Base-by-base conservation (phyloP, 2,888 invertebrate species). In the Ichneumon xanthorius region DNA sequence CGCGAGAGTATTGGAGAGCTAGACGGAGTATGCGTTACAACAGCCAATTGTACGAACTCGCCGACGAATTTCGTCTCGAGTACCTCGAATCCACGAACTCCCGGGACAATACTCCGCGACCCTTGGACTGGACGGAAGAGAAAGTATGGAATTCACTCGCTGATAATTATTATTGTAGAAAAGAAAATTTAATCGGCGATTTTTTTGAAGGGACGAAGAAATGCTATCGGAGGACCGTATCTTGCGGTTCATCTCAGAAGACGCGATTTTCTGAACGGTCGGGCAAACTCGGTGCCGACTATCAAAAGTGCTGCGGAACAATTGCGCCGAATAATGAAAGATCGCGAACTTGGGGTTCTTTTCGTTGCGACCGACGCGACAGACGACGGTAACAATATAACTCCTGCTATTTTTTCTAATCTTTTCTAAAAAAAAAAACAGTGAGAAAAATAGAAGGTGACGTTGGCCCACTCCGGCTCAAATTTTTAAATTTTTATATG, bases 11-110 rank as follows among this genome's bases (percentile, higher is more conserved):
- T 93, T 99, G 99, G 99, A 94, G 95, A 88, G 97, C 97, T 26
- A 95, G 98, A 84, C 95, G 98, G 89, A 99, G 99, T 90, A 98
- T 99, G 98, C 95, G 97, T 89, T 99, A 99, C 93, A 96, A 97
- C 82, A 94, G 95, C 71, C 93, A 96, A 19, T 95, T 99, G 0
- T 92, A 95, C 11, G 88, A 95, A 68, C 95, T 96, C 50, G 99
- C 98, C 0, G 95, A 95, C 76, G 92, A 95, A 14, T 99, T 96
- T 92, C 95, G 97, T 63, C 89, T 91, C 71, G 90, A 92, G 22
- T 94, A 95, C 89, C 94, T 98, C n/a, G 95, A 96, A 90, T 97
- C 97, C 0, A 94, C 94, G 16, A 95, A 96, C 90, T 92, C 94
- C 48, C 83, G 85, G 0, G 97, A 97, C 92, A 94, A 94, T 37